Conservation (phyloP, 2,888 invertebrate species). For the Acronicta alni region DNA sequence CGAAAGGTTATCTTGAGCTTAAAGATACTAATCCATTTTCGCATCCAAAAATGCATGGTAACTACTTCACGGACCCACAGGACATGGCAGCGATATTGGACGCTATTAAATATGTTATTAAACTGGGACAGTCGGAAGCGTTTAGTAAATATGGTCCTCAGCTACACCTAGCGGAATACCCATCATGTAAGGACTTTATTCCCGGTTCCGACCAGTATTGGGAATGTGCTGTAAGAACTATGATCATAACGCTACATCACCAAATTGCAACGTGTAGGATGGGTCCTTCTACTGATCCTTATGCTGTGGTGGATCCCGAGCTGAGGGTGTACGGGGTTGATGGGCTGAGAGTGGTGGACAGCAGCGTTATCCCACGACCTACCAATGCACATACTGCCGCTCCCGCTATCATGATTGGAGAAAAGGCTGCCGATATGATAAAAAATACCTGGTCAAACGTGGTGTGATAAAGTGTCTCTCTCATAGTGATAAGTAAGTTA, state of each 20-base stretch:
- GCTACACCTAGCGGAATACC: conserved; percentile 86
- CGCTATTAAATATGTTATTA: conserved; percentile 90
- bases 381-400: conserved; percentile 91
- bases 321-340: conserved; percentile 91
- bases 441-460: conserved; percentile 87
- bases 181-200: conserved; percentile 83
- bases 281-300: conserved; percentile 90
- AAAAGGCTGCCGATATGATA: conserved; percentile 92
- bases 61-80: conserved; percentile 92
- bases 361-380: conserved; percentile 91
- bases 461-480: conserved; percentile 17
- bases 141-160: conserved; percentile 89
- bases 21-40: conserved; percentile 93
- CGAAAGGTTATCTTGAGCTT: conserved; percentile 92
- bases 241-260: conserved; percentile 89
- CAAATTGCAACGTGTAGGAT: conserved; percentile 92
- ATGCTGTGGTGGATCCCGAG: conserved; percentile 91
- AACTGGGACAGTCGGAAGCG: conserved; percentile 89
- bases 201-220: conserved; percentile 91
- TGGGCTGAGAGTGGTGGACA: conserved; percentile 91
- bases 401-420: conserved; percentile 92
- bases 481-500: conserved; percentile 24
- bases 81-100: conserved; percentile 90
- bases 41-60: conserved; percentile 93
- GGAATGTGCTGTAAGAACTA: conserved; percentile 91